Conservation (phyloP, 2,888 invertebrate genomes). For the Nesidiocoris tenuis region DNA sequence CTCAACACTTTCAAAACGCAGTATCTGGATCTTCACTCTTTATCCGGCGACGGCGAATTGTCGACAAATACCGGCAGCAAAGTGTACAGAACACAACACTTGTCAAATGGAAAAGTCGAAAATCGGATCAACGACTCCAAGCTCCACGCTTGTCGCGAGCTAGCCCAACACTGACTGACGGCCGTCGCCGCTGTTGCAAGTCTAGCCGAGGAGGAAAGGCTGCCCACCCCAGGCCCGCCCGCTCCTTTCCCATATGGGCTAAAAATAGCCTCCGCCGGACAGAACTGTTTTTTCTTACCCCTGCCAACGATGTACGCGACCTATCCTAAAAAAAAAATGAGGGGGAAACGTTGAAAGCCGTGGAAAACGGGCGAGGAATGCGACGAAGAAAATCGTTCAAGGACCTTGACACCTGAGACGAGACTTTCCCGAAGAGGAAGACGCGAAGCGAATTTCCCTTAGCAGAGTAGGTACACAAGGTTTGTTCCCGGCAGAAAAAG, state of each 20-base stretch:
- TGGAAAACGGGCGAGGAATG: not conserved
- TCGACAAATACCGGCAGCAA: not conserved
- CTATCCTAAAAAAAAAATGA: not conserved
- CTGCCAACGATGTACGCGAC: not conserved
- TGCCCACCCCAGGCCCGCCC: conserved; percentile 31
- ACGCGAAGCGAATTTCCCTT: too few relatives aligned
- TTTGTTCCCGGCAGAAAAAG: too few relatives aligned
- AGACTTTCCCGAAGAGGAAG: too few relatives aligned
- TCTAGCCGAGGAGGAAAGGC: conserved; percentile 5
- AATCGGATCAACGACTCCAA: not conserved
- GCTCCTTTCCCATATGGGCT: conserved; percentile 13
- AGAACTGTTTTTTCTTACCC: not conserved
- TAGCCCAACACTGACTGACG: conserved; percentile 41
- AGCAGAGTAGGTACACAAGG: too few relatives aligned
- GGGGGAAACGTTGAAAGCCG: not conserved
- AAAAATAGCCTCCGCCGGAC: conserved; percentile 12
- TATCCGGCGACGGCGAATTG: conserved; percentile 4
- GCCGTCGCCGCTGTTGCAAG: conserved; percentile 11
- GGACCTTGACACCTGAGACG: too few relatives aligned
- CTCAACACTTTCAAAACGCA: conserved; percentile 28
- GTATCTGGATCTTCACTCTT: conserved; percentile 22
- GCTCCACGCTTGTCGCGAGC: conserved; percentile 44
- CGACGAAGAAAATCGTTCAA: not conserved
- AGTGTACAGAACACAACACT: conserved; percentile 37
- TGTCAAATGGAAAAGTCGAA: conserved; percentile 3